These are phyloP conservation scores for Lasioglossum albipes DNA, from an alignment of 1,140 invertebrate genomes.

Conservation along the genomic window DNA sequence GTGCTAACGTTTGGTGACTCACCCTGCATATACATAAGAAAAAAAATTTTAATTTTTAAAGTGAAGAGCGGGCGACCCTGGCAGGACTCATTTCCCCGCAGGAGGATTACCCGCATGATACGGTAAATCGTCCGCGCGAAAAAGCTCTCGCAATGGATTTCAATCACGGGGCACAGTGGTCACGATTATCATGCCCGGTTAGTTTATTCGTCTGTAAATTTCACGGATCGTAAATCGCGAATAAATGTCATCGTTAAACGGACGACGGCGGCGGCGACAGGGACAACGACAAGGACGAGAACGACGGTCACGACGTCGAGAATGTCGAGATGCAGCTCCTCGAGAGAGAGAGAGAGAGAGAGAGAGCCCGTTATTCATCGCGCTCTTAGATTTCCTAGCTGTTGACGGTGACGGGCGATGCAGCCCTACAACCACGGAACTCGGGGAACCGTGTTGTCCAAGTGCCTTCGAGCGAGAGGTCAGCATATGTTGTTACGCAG, in stretches of 20 bases:
- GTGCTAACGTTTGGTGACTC: too few species aligned
- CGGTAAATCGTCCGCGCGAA: not conserved
- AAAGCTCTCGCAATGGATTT: not conserved
- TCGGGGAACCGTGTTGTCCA: slow-evolving; percentile 26
- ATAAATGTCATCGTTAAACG: slow-evolving; percentile 32
- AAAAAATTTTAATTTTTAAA: too few species aligned
- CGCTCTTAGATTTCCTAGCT: slow-evolving; percentile 36
- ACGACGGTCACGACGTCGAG: too few species aligned
- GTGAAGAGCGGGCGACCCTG: not conserved
- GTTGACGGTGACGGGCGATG: not conserved
- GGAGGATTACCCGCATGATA: not conserved
- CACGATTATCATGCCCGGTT: not conserved
- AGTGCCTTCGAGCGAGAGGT: slow-evolving; percentile 34
- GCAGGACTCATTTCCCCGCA: not conserved
- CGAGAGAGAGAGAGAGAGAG: too few species aligned
- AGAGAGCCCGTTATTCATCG: slow-evolving; percentile 28
- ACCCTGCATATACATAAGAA: too few species aligned
- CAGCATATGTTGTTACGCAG: slow-evolving; percentile 48
- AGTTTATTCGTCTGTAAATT: slow-evolving; percentile 31
- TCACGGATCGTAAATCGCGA: slow-evolving; percentile 26
- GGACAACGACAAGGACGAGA: not conserved
- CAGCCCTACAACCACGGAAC: not conserved
- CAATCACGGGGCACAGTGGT: not conserved
- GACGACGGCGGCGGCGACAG: not conserved
- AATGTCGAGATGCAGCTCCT: not conserved